These are phyloP conservation scores for Anolis sagrei DNA, from an alignment of 2,113 vertebrate genomes.

Conservation along the genomic window DNA sequence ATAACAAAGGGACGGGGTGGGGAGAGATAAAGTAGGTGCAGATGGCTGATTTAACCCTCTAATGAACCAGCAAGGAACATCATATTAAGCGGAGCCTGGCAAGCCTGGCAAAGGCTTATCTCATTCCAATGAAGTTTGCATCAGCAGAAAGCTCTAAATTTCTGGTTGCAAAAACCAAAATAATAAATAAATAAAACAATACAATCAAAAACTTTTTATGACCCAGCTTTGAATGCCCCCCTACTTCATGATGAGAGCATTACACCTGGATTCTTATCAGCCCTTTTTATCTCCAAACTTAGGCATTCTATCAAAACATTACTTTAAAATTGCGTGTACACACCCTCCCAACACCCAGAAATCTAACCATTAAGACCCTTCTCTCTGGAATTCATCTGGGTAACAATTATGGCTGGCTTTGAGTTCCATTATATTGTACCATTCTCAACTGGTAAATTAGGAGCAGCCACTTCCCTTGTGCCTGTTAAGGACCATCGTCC, in stretches of 20 bases:
- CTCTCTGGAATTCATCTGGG: background rate
- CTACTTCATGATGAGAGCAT: background rate
- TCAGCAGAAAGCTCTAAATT: constrained; percentile 1
- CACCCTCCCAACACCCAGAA: background rate
- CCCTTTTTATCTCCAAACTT: background rate
- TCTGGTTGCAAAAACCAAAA: background rate
- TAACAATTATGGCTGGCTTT: background rate
- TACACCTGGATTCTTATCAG: too few relatives aligned
- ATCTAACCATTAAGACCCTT: too few relatives aligned
- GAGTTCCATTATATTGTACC: background rate
- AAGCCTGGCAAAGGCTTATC: background rate
- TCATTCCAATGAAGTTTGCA: background rate
- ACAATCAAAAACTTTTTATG: background rate
- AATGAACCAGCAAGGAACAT: constrained; percentile 14
- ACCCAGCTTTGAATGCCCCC: background rate
- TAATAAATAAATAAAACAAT: background rate
- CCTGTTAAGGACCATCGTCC: background rate
- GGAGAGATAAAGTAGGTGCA: background rate
- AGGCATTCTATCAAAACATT: background rate
- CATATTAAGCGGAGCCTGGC: background rate
- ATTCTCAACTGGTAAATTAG: background rate
- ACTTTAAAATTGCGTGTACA: too few relatives aligned
- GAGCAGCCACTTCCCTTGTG: background rate
- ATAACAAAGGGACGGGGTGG: background rate
- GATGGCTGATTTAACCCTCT: background rate